Conservation (phyloP, 1,140 invertebrate genomes). For the Steinernema khuongi region DNA sequence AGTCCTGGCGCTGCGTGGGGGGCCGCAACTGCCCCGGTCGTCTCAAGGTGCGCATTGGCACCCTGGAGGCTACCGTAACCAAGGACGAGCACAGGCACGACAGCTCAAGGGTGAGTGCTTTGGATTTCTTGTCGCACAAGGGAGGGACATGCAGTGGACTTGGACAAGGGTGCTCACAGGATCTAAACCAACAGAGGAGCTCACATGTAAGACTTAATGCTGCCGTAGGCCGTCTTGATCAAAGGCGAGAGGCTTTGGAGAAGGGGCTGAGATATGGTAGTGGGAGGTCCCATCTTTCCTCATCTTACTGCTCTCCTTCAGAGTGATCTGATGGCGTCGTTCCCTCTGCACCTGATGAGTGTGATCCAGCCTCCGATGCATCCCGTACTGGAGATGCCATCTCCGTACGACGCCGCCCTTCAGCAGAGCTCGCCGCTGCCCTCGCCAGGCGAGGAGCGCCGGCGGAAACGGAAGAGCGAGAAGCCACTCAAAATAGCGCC, state of each 20-base stretch:
- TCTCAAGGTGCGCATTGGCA: not conserved
- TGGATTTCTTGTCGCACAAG: too few relatives aligned
- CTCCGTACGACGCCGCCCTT: not conserved
- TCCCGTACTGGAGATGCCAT: not conserved
- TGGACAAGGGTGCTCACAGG: too few relatives aligned
- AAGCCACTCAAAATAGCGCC: not conserved
- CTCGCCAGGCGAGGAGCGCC: not conserved
- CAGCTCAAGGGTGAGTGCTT: not conserved
- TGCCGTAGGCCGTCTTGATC: too few relatives aligned
- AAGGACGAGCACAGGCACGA: slow-evolving; percentile 10
- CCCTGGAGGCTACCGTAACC: not conserved
- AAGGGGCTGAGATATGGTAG: too few relatives aligned
- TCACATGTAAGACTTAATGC: too few relatives aligned
- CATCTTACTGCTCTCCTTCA: not conserved
- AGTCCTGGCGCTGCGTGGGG: not conserved
- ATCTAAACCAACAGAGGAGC: too few relatives aligned
- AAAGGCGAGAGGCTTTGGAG: too few relatives aligned
- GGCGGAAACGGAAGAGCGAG: slow-evolving; percentile 9
- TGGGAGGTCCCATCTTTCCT: too few relatives aligned
- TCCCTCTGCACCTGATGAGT: not conserved
- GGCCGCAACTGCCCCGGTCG: not conserved
- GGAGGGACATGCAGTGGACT: too few relatives aligned
- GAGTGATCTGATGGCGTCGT: not conserved
- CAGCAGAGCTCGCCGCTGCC: not conserved
- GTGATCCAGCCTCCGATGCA: not conserved